phyloP scores from a whole-genome alignment of 2,888 invertebrate species.

The Isotomurus palustris region DNA sequence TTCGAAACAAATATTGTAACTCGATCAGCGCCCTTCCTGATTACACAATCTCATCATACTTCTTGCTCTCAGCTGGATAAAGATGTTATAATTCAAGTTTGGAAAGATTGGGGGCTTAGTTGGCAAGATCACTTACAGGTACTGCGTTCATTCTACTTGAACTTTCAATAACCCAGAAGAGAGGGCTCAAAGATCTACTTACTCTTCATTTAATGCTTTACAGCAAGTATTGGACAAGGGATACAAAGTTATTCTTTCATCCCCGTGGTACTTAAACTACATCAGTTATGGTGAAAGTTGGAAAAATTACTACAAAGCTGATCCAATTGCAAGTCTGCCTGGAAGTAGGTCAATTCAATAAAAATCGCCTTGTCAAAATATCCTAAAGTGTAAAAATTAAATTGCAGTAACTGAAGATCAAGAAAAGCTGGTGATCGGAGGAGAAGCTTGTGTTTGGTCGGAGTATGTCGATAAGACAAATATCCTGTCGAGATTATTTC shows the following conservation, averaged over 20 bases:
- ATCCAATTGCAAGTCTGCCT: slow-evolving; percentile 55
- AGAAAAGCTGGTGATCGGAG: slow-evolving; percentile 71
- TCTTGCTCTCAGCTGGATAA: slow-evolving; percentile 49
- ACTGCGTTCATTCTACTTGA: neutral
- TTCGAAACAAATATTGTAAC: no score
- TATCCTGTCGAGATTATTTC: slow-evolving; percentile 67
- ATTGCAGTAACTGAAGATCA: slow-evolving; percentile 45
- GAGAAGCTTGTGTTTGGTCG: slow-evolving; percentile 83
- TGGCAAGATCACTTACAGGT: slow-evolving; percentile 28
- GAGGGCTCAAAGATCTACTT: neutral
- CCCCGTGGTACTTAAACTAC: slow-evolving; percentile 84
- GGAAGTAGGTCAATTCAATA: slow-evolving; percentile 19
- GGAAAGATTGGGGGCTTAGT: slow-evolving; percentile 56
- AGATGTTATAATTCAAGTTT: slow-evolving; percentile 75
- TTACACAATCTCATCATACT: no score
- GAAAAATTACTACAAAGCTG: slow-evolving; percentile 63
- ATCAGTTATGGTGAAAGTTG: slow-evolving; percentile 65
- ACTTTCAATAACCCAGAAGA: neutral
- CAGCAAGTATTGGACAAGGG: slow-evolving; percentile 50
- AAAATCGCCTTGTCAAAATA: no score
- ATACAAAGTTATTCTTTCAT: slow-evolving; percentile 65
- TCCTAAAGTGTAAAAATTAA: no score
- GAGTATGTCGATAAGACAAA: slow-evolving; percentile 69
- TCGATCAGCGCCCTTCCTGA: no score
- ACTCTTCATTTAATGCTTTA: neutral